These are phyloP conservation scores for Dinothrombium tinctorium DNA, from an alignment of 1,140 invertebrate species.

Conservation along the genomic window DNA sequence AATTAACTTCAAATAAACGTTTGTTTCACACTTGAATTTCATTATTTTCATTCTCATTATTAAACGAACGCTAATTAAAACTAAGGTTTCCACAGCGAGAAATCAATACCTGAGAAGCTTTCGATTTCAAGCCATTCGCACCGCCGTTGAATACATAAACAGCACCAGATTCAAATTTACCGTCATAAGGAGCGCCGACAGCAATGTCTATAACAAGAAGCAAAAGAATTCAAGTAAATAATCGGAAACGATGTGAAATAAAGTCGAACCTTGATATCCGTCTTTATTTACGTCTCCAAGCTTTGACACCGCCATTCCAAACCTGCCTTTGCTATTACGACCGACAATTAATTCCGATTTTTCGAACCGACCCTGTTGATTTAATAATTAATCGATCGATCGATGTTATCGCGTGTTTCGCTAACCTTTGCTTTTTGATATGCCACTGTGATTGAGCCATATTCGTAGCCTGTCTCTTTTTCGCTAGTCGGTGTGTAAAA, in stretches of 20 bases:
- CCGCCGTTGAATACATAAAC: slow-evolving; percentile 87
- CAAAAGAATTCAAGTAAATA: background rate
- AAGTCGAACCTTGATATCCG: slow-evolving; percentile 8
- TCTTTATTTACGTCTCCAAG: slow-evolving; percentile 77
- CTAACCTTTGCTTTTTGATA: slow-evolving; percentile 30
- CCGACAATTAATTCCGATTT: slow-evolving; percentile 35
- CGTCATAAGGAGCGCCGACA: slow-evolving; percentile 85
- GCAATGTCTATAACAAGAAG: slow-evolving; percentile 22
- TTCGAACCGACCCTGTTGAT: slow-evolving; percentile 4
- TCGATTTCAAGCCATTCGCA: slow-evolving; percentile 37
- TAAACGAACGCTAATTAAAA: too few relatives aligned
- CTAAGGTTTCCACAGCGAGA: too few relatives aligned
- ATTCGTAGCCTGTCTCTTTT: slow-evolving; percentile 61
- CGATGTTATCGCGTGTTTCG: background rate
- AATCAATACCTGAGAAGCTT: slow-evolving; percentile 56
- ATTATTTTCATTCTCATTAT: too few relatives aligned
- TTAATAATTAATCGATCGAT: background rate
- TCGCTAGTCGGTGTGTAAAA: slow-evolving; percentile 50
- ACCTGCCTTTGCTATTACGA: slow-evolving; percentile 47
- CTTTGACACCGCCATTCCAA: slow-evolving; percentile 59
- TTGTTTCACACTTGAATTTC: too few relatives aligned
- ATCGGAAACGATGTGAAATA: background rate
- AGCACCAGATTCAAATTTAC: slow-evolving; percentile 48
- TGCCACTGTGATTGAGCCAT: slow-evolving; percentile 66
- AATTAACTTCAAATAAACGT: too few relatives aligned